These are phyloP conservation scores for Novumbra hubbsi DNA, from an alignment of 2,797 vertebrate genomes.

Conservation along the genomic window DNA sequence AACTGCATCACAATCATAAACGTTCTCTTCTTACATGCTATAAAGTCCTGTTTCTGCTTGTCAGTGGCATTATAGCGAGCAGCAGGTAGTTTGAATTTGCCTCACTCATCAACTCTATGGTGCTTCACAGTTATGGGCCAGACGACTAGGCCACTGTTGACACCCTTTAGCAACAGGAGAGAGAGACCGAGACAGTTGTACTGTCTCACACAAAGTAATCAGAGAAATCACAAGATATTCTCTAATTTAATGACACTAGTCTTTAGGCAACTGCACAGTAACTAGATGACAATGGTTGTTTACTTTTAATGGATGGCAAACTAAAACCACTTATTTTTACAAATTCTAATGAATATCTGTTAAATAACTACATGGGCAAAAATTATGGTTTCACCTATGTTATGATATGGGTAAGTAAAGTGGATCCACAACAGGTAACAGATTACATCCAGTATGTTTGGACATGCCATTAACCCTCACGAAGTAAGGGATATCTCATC, in stretches of 20 bases:
- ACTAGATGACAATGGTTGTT: no score
- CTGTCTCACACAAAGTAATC: neutral
- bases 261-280: no score
- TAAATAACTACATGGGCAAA: no score
- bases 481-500: neutral
- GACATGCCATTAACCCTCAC: neutral
- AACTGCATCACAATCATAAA: conserved; percentile 24
- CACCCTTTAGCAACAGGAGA: neutral
- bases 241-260: neutral
- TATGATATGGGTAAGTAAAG: no score
- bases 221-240: neutral
- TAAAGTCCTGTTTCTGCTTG: neutral
- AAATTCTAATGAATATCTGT: no score
- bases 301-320: no score
- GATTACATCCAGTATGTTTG: no score
- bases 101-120: neutral
- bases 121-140: neutral
- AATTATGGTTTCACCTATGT: no score
- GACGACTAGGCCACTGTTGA: neutral
- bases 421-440: no score
- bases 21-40: neutral
- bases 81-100: conserved; percentile 36
- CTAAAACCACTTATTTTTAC: no score
- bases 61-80: neutral
- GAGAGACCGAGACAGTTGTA: neutral